Conservation (phyloP, 2,888 invertebrate species). For the Phymatocera aterrima region DNA sequence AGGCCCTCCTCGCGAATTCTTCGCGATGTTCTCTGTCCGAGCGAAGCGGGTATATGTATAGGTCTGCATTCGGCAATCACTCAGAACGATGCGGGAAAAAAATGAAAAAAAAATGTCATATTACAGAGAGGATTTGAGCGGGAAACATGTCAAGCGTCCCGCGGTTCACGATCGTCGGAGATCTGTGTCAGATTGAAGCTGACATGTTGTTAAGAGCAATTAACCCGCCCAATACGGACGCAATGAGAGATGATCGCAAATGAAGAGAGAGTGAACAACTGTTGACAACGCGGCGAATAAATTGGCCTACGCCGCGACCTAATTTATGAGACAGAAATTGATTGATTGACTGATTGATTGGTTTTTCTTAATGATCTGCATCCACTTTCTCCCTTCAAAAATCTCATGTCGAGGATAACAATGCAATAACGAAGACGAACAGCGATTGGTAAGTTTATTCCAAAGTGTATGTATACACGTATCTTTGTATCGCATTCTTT, state of each 20-base stretch:
- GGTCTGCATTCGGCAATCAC: too few relatives aligned
- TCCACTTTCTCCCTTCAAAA: too few relatives aligned
- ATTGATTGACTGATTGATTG: not conserved
- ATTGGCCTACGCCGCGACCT: not conserved
- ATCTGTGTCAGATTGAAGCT: conserved; percentile 71
- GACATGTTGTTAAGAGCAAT: conserved; percentile 67
- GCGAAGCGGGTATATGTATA: too few relatives aligned
- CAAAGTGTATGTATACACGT: too few relatives aligned
- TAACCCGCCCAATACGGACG: too few relatives aligned
- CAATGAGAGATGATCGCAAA: not conserved
- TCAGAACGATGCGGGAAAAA: too few relatives aligned
- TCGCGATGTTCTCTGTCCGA: not conserved
- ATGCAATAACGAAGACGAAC: too few relatives aligned
- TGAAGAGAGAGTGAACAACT: not conserved
- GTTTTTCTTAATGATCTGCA: not conserved
- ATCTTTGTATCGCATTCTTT: too few relatives aligned
- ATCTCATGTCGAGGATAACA: too few relatives aligned
- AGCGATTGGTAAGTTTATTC: too few relatives aligned
- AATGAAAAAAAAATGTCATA: not conserved
- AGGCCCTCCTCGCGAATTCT: too few relatives aligned
- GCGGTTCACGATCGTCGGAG: conserved; percentile 55
- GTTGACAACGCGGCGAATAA: not conserved
- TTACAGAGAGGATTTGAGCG: not conserved
- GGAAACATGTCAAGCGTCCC: not conserved
- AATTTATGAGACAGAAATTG: not conserved